Conservation (phyloP, 2,888 invertebrate species). For the Clusia tigrina region DNA sequence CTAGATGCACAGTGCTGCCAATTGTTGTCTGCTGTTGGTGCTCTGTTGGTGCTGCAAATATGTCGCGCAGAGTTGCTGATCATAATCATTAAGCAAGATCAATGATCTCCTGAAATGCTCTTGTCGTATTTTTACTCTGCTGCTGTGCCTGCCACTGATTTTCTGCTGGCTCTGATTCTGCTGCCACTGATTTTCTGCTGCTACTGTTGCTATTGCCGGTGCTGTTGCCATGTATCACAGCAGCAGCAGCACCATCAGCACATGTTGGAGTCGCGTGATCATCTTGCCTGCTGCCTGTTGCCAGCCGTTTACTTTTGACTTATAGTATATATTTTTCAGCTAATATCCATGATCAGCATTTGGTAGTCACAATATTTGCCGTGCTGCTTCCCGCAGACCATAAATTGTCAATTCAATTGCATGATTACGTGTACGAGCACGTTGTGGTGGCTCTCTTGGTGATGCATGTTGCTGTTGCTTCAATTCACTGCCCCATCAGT, state of each 20-base stretch:
- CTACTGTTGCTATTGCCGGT: no score
- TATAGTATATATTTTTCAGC: neutral
- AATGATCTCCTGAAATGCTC: neutral
- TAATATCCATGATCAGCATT: neutral
- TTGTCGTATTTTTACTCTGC: no score
- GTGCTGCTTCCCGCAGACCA: neutral
- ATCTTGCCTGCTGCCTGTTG: slow-evolving; percentile 14
- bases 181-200: no score
- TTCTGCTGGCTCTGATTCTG: no score
- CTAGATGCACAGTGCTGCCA: neutral
- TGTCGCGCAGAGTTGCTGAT: neutral
- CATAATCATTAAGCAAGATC: neutral
- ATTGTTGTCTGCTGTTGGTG: neutral
- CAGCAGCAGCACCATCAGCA: no score
- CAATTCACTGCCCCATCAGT: neutral
- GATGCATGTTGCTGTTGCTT: neutral
- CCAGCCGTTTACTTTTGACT: slow-evolving; percentile 13
- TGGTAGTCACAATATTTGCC: neutral
- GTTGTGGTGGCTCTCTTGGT: neutral
- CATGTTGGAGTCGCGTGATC: neutral
- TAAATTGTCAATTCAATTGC: slow-evolving; percentile 19
- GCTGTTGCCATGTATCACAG: no score
- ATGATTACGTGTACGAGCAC: no score
- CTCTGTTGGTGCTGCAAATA: neutral
- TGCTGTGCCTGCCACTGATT: no score